Evolutionary conservation across 2,888 invertebrate species (phyloP), one percentile per base, ranked within the genome.

Genomic region (Drosophila pseudotakahashii): DNA sequence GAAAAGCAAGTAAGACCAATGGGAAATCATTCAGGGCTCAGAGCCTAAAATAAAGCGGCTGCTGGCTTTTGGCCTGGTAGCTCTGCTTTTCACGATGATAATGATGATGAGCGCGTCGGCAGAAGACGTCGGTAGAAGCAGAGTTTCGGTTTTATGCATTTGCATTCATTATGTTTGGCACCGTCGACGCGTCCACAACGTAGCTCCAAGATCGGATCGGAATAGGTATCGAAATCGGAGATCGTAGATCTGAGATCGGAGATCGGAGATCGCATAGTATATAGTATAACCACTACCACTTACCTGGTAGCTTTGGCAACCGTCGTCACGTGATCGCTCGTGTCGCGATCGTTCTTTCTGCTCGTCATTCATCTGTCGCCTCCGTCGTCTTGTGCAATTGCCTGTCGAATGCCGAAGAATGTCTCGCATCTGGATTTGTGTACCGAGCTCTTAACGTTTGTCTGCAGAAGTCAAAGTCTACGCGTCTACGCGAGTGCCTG

Each of bases 111-210:
- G 30, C 70, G 72, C 61, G 36, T 14, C 52, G 36, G 48, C 41
- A 14, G 53, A 32, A 32, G 3, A 16, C 60, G 60, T n/a, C 53
- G 63, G 3, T 34, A 1, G 32, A 10, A 11, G 57, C 63, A 52
- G 57, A 58, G 68, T 26, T 26, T 26, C 86, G 75, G 59, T 52
- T 74, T 75, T 82, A 71, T 83, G 83, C 82, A 83, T 83, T 83
- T 82, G 89, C 84, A 89, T 81, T 89, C 89, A 85, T 85, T 88
- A 82, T 80, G 83, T 83, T 88, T 74, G 86, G 80, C 85, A 84
- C 76, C 81, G 89, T 89, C 81, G 84, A 64, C 76, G 84, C 75
- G 84, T 32, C 51, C 77, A 81, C 88, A 84, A 80, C 88, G 59
- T 68, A 81, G 62, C 48, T 69, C 32, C 23, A 16, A 55, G 54